Conservation (phyloP, 1,140 invertebrate species). For the Drosophila sp. region DNA sequence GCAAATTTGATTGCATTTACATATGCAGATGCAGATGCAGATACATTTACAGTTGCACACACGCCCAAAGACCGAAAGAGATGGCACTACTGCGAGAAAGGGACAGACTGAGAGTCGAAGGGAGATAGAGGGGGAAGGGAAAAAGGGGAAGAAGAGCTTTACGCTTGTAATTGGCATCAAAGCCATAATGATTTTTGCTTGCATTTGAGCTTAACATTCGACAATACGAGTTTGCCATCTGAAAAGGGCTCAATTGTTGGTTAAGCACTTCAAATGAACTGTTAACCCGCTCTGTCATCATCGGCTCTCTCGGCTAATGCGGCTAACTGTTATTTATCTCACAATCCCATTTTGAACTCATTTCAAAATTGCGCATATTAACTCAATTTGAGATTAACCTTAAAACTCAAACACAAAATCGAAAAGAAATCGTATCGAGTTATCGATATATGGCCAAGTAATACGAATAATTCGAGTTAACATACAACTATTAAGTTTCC, state of each 20-base stretch:
- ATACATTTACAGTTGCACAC: constrained; percentile 36
- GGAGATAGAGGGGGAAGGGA: background rate
- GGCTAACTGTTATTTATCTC: constrained; percentile 2
- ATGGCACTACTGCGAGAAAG: too few relatives aligned
- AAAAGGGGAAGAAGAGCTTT: constrained; percentile 3
- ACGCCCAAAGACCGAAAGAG: constrained; percentile 5
- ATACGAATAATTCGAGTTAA: too few relatives aligned
- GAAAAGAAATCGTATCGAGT: too few relatives aligned
- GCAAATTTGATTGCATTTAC: constrained; percentile 81
- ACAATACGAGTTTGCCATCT: constrained; percentile 23
- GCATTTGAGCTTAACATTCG: constrained; percentile 48
- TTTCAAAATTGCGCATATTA: background rate
- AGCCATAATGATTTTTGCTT: constrained; percentile 57
- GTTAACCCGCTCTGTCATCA: constrained; percentile 3
- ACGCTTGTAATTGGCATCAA: constrained; percentile 50
- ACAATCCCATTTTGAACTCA: background rate
- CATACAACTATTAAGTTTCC: too few relatives aligned
- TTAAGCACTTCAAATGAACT: constrained; percentile 43
- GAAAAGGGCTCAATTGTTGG: constrained; percentile 41
- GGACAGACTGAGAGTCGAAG: background rate
- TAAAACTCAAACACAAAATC: background rate
- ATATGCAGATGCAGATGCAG: constrained; percentile 71
- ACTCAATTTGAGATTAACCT: background rate
- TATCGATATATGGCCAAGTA: too few relatives aligned
- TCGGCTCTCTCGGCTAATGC: background rate